Conservation (phyloP, 2,888 invertebrate genomes). For the Acanthococcus lagerstroemiae region DNA sequence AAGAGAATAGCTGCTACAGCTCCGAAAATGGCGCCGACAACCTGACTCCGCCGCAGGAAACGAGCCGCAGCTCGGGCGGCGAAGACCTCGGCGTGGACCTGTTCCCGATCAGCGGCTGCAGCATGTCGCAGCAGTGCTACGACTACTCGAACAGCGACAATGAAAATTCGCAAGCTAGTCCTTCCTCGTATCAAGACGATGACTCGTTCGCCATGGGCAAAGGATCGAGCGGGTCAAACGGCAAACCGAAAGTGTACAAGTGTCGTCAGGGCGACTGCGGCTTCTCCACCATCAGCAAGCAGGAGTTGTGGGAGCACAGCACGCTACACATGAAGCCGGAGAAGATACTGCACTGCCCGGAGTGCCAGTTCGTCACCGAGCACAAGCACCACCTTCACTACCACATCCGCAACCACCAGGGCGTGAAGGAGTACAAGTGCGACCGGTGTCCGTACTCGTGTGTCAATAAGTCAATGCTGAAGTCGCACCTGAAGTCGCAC, state of each 20-base stretch:
- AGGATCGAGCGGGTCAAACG: not conserved
- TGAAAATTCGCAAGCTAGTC: conserved; percentile 14
- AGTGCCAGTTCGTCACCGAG: conserved; percentile 95
- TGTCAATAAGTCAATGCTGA: conserved; percentile 98
- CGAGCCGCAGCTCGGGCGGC: conserved; percentile 11
- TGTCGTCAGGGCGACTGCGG: conserved; percentile 39
- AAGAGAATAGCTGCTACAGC: conserved; percentile 24
- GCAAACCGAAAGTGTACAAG: conserved; percentile 33
- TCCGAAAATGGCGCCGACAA: conserved; percentile 10
- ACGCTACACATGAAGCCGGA: conserved; percentile 84
- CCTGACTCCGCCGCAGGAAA: conserved; percentile 20
- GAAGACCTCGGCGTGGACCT: conserved; percentile 7
- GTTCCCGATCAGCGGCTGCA: conserved; percentile 16
- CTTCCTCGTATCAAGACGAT: conserved; percentile 15
- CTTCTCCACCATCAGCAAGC: conserved; percentile 66
- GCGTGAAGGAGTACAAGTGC: conserved; percentile 92
- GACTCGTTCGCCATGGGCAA: not conserved
- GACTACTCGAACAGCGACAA: conserved; percentile 11
- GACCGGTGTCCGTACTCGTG: conserved; percentile 78
- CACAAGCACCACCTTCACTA: conserved; percentile 98
- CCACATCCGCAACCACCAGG: conserved; percentile 87
- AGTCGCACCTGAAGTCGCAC: conserved; percentile 94
- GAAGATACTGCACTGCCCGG: conserved; percentile 78
- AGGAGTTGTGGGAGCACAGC: conserved; percentile 88
- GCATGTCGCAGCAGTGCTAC: not conserved